Conservation (phyloP, 2,888 invertebrate genomes). For the Mimas tiliae region DNA sequence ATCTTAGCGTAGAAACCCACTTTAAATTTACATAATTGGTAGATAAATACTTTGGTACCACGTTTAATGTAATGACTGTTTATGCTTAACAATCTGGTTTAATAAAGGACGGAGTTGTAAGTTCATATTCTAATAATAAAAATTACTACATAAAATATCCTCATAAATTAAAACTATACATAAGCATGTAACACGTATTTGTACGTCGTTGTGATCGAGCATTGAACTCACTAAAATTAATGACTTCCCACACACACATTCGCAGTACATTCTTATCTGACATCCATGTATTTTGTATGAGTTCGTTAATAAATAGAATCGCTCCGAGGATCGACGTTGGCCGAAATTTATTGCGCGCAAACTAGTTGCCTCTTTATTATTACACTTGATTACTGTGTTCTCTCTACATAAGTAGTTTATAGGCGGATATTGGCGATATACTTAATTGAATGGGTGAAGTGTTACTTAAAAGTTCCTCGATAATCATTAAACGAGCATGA, state of each 20-base stretch:
- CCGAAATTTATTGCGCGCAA: slow-evolving; percentile 20
- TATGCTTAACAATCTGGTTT: background rate
- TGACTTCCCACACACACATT: slow-evolving; percentile 30
- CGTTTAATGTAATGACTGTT: background rate
- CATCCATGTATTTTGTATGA: slow-evolving; percentile 21
- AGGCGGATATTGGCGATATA: slow-evolving; percentile 14
- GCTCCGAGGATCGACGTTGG: slow-evolving; percentile 17
- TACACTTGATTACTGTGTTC: slow-evolving; percentile 12
- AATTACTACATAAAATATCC: background rate
- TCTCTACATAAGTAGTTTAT: slow-evolving; percentile 4
- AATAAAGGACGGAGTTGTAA: background rate
- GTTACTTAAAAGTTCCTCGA: background rate
- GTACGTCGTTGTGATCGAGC: slow-evolving; percentile 24
- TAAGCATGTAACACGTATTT: slow-evolving; percentile 7
- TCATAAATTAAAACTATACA: background rate
- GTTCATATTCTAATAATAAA: background rate
- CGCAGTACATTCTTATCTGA: slow-evolving; percentile 22
- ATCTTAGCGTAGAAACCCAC: background rate
- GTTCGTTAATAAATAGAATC: slow-evolving; percentile 18
- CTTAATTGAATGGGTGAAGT: background rate
- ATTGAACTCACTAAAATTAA: slow-evolving; percentile 29
- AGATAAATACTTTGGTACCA: background rate
- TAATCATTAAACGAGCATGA: slow-evolving; percentile 12
- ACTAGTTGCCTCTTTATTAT: slow-evolving; percentile 20
- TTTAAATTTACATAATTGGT: background rate